Evolutionary conservation across 2,888 invertebrate genomes (phyloP), one percentile per base, ranked within the genome.

Genomic region (Pandemis cinnamomeana): DNA sequence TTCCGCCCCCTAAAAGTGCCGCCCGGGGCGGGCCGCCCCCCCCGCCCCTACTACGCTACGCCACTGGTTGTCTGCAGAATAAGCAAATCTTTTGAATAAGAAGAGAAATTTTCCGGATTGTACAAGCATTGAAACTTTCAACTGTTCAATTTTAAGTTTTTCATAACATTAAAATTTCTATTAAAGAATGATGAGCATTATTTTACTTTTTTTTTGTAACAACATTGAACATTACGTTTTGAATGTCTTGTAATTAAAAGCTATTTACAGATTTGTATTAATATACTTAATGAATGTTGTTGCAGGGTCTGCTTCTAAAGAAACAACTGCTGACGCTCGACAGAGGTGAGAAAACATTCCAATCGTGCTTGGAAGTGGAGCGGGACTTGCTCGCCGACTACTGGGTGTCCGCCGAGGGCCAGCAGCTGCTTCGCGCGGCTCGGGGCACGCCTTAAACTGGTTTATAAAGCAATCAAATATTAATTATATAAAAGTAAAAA

Each of bases 391-490:
- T 98, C 75, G 91, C 96, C 6, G 95, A 97, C 78, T 96, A 96
- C 83, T 98, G 98, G 98, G 95, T 95, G 76, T 96, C 96, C 2
- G 84, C 92, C 0, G 97, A 97, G 82, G 97, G 97, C 80, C 97
- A 97, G 85, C 94, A 89, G 70, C 75, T 86, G 63, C 77, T 92
- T 44, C 86, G 89, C 70, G 84, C 87, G 6, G 74, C 80, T 8
- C 77, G 80, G 41, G 78, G 58, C 63, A 13, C 67, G 13, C 58
- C 48, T 46, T 68, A 51, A 68, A 27, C 5, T 4, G 20, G 4
- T 10, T 27, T 27, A 11, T 58, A 58, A 27, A 27, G 27, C 8
- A n/a, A 27, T 20, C 4, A 5, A 58, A 55, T 36, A 48, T 48
- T 41, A 62, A 68, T 20, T 20, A 72, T 41, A 20, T 51, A 48